A percentile compares a stretch with the other conserved stretches of the same genome.
These are phyloP conservation scores for Gisinianus flammeolus DNA, from an alignment of 2,888 invertebrate genomes.

Conservation along the genomic window DNA sequence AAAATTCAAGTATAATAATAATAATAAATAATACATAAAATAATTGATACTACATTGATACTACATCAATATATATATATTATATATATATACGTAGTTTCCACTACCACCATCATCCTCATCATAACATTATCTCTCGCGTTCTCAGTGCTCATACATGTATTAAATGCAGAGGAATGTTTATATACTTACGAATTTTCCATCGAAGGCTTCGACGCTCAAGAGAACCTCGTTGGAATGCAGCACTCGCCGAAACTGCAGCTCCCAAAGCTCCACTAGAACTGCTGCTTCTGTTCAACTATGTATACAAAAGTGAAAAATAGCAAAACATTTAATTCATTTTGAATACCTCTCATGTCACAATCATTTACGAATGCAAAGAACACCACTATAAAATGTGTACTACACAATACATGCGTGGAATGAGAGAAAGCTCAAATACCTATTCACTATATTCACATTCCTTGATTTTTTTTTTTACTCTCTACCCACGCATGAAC, in stretches of 20 bases:
- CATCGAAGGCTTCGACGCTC: constrained; percentile 89
- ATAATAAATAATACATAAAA: background rate
- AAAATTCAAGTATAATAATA: background rate
- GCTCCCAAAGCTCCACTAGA: constrained; percentile 83
- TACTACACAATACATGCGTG: too few relatives aligned
- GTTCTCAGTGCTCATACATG: too few relatives aligned
- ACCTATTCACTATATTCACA: background rate
- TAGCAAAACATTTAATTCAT: constrained; percentile 16
- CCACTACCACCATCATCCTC: too few relatives aligned
- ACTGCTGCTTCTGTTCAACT: constrained; percentile 94
- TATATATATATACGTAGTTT: too few relatives aligned
- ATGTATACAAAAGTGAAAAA: constrained; percentile 61
- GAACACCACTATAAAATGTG: too few relatives aligned
- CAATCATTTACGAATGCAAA: background rate
- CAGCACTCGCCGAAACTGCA: constrained; percentile 62
- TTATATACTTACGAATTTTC: constrained; percentile 62
- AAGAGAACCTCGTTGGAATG: constrained; percentile 88
- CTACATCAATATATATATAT: too few relatives aligned
- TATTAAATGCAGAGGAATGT: too few relatives aligned
- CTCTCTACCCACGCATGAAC: background rate
- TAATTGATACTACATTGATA: too few relatives aligned
- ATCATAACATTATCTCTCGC: too few relatives aligned
- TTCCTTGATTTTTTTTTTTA: background rate
- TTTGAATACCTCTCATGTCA: background rate
- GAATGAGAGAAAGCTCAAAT: too few relatives aligned